Percentiles rank a stretch among this genome's conserved stretches.
Evolutionary conservation across 2,888 invertebrate species (phyloP).

Genomic region (Koerneria pararmatus): DNA sequence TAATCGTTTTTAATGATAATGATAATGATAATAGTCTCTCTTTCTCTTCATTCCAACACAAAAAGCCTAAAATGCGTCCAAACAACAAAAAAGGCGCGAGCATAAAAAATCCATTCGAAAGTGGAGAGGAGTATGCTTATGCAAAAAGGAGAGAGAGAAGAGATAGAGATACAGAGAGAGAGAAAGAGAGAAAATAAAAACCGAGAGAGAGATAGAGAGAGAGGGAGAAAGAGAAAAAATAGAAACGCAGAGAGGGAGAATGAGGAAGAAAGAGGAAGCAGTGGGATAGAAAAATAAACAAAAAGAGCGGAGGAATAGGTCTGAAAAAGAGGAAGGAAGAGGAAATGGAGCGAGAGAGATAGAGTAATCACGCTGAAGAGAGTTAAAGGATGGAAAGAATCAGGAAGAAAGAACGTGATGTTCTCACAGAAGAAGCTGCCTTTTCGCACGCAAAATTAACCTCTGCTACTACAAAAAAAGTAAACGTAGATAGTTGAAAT

Average conservation of each 20-base stretch:
- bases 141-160: slow-evolving; percentile 5
- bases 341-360: slow-evolving; percentile 6
- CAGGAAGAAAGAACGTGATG: slow-evolving; percentile 7
- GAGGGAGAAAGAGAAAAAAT: neutral
- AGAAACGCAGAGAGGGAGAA: neutral
- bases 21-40: no score
- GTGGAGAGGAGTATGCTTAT: slow-evolving; percentile 8
- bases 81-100: no score
- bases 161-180: neutral
- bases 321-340: slow-evolving; percentile 19
- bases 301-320: slow-evolving; percentile 10
- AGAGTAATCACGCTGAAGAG: no score
- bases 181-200: neutral
- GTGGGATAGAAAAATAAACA: neutral
- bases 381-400: neutral
- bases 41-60: no score
- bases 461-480: no score
- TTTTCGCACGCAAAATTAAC: no score
- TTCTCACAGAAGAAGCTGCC: no score
- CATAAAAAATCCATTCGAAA: no score
- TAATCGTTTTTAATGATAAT: no score
- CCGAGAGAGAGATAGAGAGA: neutral
- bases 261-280: slow-evolving; percentile 1
- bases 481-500: no score
- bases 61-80: no score